Evolutionary conservation across 2,797 vertebrate genomes (phyloP), one percentile per base, ranked within the genome.

Genomic region (Melanogrammus aeglefinus): DNA sequence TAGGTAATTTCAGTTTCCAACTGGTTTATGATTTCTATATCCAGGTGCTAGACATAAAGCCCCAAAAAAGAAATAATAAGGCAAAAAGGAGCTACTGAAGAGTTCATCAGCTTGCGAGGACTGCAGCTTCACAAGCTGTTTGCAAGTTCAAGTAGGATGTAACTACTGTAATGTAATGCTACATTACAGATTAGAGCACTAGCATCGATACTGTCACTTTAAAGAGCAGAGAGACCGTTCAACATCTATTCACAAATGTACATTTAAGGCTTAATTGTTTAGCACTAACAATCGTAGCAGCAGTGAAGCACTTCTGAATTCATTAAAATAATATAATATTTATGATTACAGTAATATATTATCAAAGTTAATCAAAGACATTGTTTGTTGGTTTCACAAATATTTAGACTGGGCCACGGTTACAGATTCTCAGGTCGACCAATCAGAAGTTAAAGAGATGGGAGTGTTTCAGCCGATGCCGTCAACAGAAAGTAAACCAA

Each of bases 291-390:
- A 93, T 86, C 91, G 91, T 93, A 95, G 95, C 95, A 95, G 95
- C 94, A 95, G 92, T 94, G 91, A 94, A 95, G 93, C 94, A 95
- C 94, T 95, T 95, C 92, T 93, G 93, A 94, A 92, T 94, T 88
- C 91, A 88, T 90, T 86, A 91, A 85, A 92, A 92, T 82, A 92
- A 92, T 77, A 92, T 82, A 92, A 92, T 90, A 92, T 93, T 92
- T 86, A 92, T 86, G 88, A 90, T 88, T 86, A 92, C 89, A 93
- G 93, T 86, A 92, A 92, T 92, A 94, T 92, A 92, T 93, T 92
- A 93, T 83, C 88, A 89, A 93, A 91, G 90, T 83, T 91, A 90
- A 92, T 92, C 87, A 84, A 93, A 82, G 79, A 90, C 84, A 80
- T 79, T 72, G 75, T 76, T 77, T 36, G 69, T 51, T 83, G 81